A percentile compares a stretch with the other conserved stretches of the same genome.
Evolutionary conservation across 53 echinoderm and acorn worm genomes (phyloP).

Genomic region (Henricia sp.): DNA sequence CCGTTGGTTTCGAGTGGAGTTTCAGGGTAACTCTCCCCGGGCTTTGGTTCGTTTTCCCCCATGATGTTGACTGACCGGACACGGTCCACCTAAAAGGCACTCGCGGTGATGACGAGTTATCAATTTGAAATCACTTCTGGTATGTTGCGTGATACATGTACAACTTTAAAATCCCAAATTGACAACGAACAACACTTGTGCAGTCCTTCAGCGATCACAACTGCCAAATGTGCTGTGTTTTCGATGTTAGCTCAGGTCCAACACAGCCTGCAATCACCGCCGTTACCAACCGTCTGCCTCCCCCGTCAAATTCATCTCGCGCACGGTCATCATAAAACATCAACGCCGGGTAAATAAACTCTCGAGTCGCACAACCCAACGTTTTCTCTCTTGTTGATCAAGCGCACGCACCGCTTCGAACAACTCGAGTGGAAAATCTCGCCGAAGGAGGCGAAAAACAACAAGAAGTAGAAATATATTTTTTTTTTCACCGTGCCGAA

Average conservation of each 20-base stretch:
- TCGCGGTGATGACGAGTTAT: conserved; percentile 24
- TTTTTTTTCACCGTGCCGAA: not conserved
- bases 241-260: no score
- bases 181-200: no score
- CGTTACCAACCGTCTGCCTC: not conserved
- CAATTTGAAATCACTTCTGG: no score
- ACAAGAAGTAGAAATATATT: not conserved
- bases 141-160: no score
- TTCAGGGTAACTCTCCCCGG: conserved; percentile 8
- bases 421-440: conserved; percentile 62
- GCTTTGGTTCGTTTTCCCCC: conserved; percentile 6
- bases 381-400: not conserved
- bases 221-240: no score
- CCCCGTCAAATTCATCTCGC: not conserved
- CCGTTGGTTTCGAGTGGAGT: not conserved
- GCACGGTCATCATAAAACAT: conserved; percentile 15
- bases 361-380: not conserved
- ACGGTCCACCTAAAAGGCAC: conserved; percentile 28
- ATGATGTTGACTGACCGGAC: not conserved
- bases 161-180: no score
- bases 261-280: no score
- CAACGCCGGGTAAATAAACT: conserved; percentile 21
- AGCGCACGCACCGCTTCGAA: conserved; percentile 46
- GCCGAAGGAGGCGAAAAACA: conserved; percentile 29
- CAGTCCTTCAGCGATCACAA: no score